Conservation (phyloP, 2,888 invertebrate species). For the Embidobia sp. region DNA sequence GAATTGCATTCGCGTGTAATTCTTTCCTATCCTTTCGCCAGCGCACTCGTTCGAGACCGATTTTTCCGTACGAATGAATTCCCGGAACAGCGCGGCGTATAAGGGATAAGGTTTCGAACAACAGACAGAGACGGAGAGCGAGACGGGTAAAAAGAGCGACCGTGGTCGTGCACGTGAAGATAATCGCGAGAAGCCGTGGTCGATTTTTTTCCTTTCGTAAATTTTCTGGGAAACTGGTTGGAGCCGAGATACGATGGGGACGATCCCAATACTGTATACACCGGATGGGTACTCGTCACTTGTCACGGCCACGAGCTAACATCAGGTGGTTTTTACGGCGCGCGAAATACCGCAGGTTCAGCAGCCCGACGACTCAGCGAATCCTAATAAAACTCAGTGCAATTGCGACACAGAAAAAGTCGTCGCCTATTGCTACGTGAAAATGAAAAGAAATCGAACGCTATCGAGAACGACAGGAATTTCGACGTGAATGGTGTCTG, state of each 20-base stretch:
- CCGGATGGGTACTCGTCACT: constrained; percentile 63
- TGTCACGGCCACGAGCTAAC: constrained; percentile 57
- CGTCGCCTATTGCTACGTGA: constrained; percentile 41
- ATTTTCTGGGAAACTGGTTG: constrained; percentile 72
- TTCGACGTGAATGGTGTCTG: no score
- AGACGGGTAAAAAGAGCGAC: constrained; percentile 39
- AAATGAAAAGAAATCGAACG: constrained; percentile 48
- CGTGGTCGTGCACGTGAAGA: constrained; percentile 62
- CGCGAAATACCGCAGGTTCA: constrained; percentile 62
- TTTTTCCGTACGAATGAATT: constrained; percentile 64
- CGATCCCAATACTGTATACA: constrained; percentile 51
- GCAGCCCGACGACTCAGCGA: constrained; percentile 60
- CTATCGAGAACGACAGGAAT: constrained; percentile 6
- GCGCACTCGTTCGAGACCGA: constrained; percentile 37
- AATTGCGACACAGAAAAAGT: constrained; percentile 51
- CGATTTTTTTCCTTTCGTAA: constrained; percentile 59
- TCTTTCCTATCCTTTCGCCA: constrained; percentile 23
- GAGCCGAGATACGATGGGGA: constrained; percentile 59
- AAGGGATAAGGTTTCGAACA: constrained; percentile 63
- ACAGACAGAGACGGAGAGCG: constrained; percentile 7
- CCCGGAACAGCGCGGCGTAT: constrained; percentile 63
- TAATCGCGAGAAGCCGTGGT: constrained; percentile 60
- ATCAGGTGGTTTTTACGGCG: constrained; percentile 59
- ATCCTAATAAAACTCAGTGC: constrained; percentile 70
- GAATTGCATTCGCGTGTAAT: constrained; percentile 46